Evolutionary conservation across 2,888 invertebrate species (phyloP).

Genomic region (Ophonus ardosiacus): DNA sequence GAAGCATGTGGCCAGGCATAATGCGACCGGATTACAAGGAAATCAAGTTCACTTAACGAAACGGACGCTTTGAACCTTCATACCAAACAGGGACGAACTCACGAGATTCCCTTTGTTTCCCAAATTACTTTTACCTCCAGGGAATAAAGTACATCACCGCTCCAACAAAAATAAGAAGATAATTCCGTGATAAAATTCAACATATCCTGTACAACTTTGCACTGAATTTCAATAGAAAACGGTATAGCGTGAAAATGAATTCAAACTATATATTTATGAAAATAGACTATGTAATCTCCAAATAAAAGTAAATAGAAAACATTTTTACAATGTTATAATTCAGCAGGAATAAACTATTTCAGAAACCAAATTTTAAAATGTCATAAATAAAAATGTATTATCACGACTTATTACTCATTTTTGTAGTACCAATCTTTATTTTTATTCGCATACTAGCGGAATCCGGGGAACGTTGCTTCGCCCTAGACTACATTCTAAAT

Average conservation of each 20-base stretch:
- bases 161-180: background rate
- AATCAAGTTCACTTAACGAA: constrained; percentile 62
- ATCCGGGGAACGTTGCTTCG: too few relatives aligned
- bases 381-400: too few relatives aligned
- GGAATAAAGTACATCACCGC: background rate
- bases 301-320: background rate
- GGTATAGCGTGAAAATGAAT: background rate
- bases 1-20: constrained; percentile 56
- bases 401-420: too few relatives aligned
- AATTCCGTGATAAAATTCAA: background rate
- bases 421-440: too few relatives aligned
- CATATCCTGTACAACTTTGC: background rate
- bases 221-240: background rate
- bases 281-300: background rate
- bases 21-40: constrained; percentile 56
- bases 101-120: background rate
- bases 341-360: too few relatives aligned
- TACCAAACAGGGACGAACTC: background rate
- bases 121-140: background rate
- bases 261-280: background rate
- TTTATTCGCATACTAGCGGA: too few relatives aligned
- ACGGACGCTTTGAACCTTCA: constrained; percentile 24
- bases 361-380: too few relatives aligned
- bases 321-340: too few relatives aligned
- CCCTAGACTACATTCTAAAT: too few relatives aligned